These are phyloP conservation scores for Agrypnus murinus DNA, from an alignment of 2,888 invertebrate species.

Conservation along the genomic window DNA sequence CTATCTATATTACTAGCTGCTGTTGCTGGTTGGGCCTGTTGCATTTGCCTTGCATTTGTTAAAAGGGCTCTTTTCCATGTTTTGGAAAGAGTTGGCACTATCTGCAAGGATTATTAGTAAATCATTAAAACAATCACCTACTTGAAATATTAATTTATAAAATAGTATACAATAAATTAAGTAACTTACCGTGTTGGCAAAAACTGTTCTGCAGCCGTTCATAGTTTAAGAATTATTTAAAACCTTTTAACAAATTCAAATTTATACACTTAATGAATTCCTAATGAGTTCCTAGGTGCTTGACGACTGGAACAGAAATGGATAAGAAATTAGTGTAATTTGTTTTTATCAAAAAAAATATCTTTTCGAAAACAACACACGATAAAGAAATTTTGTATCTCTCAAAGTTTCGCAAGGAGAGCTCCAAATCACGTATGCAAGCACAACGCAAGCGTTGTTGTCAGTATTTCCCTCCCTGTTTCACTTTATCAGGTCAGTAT, in stretches of 20 bases:
- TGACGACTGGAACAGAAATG: constrained; percentile 12
- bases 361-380: constrained; percentile 19
- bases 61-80: constrained; percentile 51
- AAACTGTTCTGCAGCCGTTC: constrained; percentile 32
- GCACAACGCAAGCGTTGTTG: constrained; percentile 25
- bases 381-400: constrained; percentile 5
- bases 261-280: too few relatives aligned
- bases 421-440: constrained; percentile 9
- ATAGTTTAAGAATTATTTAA: constrained; percentile 17
- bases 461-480: constrained; percentile 17
- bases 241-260: too few relatives aligned
- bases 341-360: constrained; percentile 18
- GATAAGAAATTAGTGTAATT: neutral
- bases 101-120: constrained; percentile 24
- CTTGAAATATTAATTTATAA: neutral
- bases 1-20: neutral
- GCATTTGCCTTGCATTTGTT: constrained; percentile 44
- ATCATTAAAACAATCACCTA: neutral
- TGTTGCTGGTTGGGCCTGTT: constrained; percentile 29
- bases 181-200: constrained; percentile 24
- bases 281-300: neutral
- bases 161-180: neutral
- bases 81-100: constrained; percentile 48
- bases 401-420: constrained; percentile 15
- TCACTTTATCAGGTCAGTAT: constrained; percentile 13